A percentile compares a stretch with the other conserved stretches of the same genome.
These are phyloP conservation scores for Coremacera marginata DNA, from an alignment of 2,888 invertebrate genomes.

Conservation along the genomic window DNA sequence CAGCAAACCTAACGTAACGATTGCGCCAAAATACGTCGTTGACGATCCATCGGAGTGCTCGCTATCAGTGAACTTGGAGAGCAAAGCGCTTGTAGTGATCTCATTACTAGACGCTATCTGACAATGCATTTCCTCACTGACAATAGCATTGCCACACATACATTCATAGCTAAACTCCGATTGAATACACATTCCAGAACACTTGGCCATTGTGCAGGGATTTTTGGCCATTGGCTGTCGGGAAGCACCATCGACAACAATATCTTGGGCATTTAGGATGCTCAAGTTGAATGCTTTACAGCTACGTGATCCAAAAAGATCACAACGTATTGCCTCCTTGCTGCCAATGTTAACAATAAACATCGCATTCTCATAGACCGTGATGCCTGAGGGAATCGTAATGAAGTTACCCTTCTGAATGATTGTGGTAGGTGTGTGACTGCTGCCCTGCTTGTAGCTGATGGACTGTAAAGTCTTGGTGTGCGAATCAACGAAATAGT, in stretches of 20 bases:
- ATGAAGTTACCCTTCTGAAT: constrained; percentile 70
- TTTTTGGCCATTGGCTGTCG: constrained; percentile 71
- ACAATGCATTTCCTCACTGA: constrained; percentile 65
- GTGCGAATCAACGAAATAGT: constrained; percentile 84
- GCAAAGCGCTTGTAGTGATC: constrained; percentile 42
- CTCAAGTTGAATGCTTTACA: constrained; percentile 71
- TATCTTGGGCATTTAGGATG: constrained; percentile 70
- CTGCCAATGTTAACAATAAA: constrained; percentile 77
- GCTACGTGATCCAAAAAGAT: constrained; percentile 70
- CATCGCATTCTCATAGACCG: constrained; percentile 81
- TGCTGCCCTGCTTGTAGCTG: constrained; percentile 69
- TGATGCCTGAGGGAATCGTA: constrained; percentile 75
- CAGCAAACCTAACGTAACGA: constrained; percentile 44
- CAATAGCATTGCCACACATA: constrained; percentile 71
- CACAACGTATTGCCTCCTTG: constrained; percentile 74
- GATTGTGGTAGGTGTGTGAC: constrained; percentile 66
- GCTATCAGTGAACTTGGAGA: constrained; percentile 24
- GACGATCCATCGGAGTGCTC: neutral
- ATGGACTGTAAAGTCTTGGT: constrained; percentile 71
- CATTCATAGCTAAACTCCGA: constrained; percentile 71
- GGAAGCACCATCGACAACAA: constrained; percentile 72
- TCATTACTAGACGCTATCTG: constrained; percentile 53
- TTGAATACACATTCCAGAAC: constrained; percentile 75
- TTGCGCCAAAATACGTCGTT: constrained; percentile 38
- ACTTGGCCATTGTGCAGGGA: constrained; percentile 71